Evolutionary conservation across 2,888 invertebrate species (phyloP).

Genomic region (Drosophila tripunctata): DNA sequence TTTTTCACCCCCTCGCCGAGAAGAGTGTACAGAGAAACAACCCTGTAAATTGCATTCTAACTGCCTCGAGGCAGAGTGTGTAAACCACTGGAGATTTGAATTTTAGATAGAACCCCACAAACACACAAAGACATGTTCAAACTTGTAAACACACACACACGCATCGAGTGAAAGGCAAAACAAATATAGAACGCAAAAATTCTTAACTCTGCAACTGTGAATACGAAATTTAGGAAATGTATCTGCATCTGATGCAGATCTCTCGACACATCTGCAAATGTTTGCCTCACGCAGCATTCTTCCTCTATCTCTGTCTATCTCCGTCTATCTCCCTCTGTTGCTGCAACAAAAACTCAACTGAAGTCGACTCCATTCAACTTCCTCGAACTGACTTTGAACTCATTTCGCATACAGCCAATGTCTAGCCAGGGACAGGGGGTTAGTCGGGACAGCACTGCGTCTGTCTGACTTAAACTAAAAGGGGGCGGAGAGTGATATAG

Average conservation of each 20-base stretch:
- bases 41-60: constrained; percentile 69
- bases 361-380: constrained; percentile 14
- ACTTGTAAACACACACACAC: not conserved
- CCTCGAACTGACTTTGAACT: constrained; percentile 37
- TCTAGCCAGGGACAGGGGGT: constrained; percentile 1
- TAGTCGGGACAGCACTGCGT: no score
- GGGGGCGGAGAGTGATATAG: no score
- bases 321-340: not conserved
- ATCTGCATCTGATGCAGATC: constrained; percentile 59
- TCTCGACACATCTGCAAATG: constrained; percentile 58
- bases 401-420: constrained; percentile 53
- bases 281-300: constrained; percentile 46
- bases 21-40: constrained; percentile 32
- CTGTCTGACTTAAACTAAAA: no score
- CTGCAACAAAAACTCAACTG: not conserved
- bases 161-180: constrained; percentile 30
- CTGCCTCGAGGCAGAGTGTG: constrained; percentile 47
- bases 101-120: constrained; percentile 66
- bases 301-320: not conserved
- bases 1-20: not conserved
- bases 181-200: constrained; percentile 56
- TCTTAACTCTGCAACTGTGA: constrained; percentile 54
- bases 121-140: constrained; percentile 20
- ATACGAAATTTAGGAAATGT: constrained; percentile 49
- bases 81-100: constrained; percentile 75